Percentiles rank a stretch among this genome's conserved stretches.
phyloP scores from a whole-genome alignment of 2,113 vertebrate genomes.

The Heteronetta atricapilla region DNA sequence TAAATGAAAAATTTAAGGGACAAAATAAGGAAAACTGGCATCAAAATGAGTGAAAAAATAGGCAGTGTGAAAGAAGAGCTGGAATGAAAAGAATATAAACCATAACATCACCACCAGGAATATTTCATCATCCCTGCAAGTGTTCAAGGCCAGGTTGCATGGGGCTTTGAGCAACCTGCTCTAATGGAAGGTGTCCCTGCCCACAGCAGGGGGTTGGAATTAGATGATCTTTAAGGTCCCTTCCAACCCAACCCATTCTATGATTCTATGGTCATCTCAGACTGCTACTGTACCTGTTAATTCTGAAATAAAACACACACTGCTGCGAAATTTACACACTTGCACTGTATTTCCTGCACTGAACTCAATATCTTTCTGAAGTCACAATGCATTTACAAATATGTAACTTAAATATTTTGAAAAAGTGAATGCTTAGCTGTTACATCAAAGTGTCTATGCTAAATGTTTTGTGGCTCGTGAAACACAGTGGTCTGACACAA shows the following conservation, averaged over 20 bases:
- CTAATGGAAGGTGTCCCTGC: too few relatives aligned
- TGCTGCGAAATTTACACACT: not conserved
- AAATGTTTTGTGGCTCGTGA: slow-evolving; percentile 59
- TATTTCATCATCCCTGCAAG: not conserved
- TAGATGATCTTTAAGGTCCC: too few relatives aligned
- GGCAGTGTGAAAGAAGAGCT: not conserved
- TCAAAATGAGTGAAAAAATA: not conserved
- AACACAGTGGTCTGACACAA: slow-evolving; percentile 66
- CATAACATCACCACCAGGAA: not conserved
- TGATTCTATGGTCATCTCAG: not conserved
- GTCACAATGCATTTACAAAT: slow-evolving; percentile 31
- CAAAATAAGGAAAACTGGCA: not conserved
- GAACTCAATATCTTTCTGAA: slow-evolving; percentile 17
- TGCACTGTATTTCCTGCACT: not conserved
- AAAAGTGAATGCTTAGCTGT: slow-evolving; percentile 40
- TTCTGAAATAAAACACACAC: slow-evolving; percentile 15
- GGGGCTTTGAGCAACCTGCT: too few relatives aligned
- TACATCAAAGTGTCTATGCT: not conserved
- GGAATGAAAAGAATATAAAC: not conserved
- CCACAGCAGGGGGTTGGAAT: too few relatives aligned
- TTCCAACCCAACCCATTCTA: too few relatives aligned
- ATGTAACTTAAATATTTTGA: slow-evolving; percentile 27
- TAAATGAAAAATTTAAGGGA: not conserved
- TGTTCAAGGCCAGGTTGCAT: too few relatives aligned
- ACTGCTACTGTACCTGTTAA: not conserved